Evolutionary conservation across 37 sponge, comb jelly and placozoan species (phyloP), one percentile per base, ranked within the genome.

Genomic region (Tethya wilhelma): DNA sequence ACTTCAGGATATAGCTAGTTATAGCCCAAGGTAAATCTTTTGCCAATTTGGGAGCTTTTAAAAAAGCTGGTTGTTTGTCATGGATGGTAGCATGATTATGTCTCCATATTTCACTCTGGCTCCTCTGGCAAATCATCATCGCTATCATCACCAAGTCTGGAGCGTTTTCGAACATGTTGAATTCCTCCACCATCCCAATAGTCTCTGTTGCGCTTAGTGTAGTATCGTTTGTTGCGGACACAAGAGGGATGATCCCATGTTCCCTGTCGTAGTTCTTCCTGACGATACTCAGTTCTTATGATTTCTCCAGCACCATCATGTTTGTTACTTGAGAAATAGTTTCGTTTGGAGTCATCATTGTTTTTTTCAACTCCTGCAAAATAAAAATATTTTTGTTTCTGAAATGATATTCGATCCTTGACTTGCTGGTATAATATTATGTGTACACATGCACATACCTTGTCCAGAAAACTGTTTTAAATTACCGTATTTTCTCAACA

Each of bases 351-450:
- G 44, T 6, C 31, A 39, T 77, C 78, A 57, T 75, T 75, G 46
- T 77, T 77, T 30, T 77, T 77, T 40, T 77, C 78, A 2, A 77
- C 78, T 14, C 78, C 78, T 77, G 36, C 4, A 33, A 58, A 7
- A 5, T 5, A n/a, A 19, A 28, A 29, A 67, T 38, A 12, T n/a
- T n/a, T n/a, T n/a, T n/a, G n/a, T n/a, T n/a, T n/a, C n/a, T n/a
- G n/a, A n/a, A n/a, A n/a, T n/a, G n/a, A n/a, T 37, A 37, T 31
- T 36, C 9, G 8, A 36, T 67, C 7, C 14, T 7, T 60, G 63
- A n/a, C 7, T 60, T 12, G 11, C 28, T 9, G 40, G 6, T 8
- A 67, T 37, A 8, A 23, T 23, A n/a, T 62, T n/a, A 62, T 62
- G 63, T n/a, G 29, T 62, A 62, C 5, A 75, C 33, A 41, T 30